Evolutionary conservation across 1,140 invertebrate species (phyloP).

Genomic region (Sinonovacula constricta): DNA sequence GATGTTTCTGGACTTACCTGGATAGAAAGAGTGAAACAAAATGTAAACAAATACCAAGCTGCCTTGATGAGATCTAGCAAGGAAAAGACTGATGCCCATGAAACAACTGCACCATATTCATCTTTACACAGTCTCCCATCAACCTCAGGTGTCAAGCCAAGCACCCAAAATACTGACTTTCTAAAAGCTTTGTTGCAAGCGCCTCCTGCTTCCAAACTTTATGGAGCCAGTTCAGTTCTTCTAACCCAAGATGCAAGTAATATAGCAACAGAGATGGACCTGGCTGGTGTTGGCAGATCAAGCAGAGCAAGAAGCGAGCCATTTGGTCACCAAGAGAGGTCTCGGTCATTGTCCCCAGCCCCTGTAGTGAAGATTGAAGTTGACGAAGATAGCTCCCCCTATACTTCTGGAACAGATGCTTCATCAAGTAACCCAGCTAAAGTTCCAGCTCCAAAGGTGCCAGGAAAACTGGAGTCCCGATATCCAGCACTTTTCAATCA

Average conservation of each 20-base stretch:
- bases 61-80: conserved; percentile 24
- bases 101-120: too few species aligned
- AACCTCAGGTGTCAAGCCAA: too few species aligned
- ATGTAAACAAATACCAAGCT: conserved; percentile 41
- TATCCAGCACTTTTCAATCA: conserved; percentile 50
- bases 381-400: conserved; percentile 9
- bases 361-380: conserved; percentile 45
- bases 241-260: too few species aligned
- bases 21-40: conserved; percentile 47
- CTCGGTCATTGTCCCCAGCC: background rate
- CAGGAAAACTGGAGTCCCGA: conserved; percentile 34
- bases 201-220: too few species aligned
- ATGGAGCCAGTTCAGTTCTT: too few species aligned
- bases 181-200: background rate
- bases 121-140: too few species aligned
- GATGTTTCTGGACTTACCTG: conserved; percentile 3
- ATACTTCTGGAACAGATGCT: background rate
- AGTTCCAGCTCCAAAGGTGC: background rate
- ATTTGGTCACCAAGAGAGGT: background rate
- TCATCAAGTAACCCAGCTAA: background rate
- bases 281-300: background rate
- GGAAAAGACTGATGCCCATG: too few species aligned
- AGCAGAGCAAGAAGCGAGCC: background rate
- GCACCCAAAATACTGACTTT: background rate
- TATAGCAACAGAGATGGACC: too few species aligned